These are phyloP conservation scores for Andricus grossulariae DNA, from an alignment of 1,140 invertebrate genomes.

Conservation along the genomic window DNA sequence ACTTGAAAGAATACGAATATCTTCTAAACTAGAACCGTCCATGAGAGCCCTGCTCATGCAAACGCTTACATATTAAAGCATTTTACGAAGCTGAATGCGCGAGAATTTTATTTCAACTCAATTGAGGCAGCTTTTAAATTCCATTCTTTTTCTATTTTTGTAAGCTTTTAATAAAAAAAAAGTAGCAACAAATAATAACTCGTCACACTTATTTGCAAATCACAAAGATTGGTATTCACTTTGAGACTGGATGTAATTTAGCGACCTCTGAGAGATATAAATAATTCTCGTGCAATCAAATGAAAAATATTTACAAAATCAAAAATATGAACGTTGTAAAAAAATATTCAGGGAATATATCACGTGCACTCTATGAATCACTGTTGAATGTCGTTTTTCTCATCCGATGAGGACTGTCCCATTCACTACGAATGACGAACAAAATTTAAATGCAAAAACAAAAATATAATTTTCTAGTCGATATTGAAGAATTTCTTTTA, in stretches of 20 bases:
- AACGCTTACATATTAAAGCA: no score
- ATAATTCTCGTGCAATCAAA: background rate
- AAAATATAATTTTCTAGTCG: background rate
- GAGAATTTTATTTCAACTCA: no score
- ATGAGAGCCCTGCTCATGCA: no score
- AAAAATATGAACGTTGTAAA: slow-evolving; percentile 8
- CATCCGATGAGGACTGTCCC: slow-evolving; percentile 4
- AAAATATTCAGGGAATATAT: background rate
- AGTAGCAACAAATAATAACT: no score
- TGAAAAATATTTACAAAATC: background rate
- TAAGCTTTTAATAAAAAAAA: no score
- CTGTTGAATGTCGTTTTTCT: background rate
- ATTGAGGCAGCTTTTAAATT: background rate
- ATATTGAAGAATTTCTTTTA: no score
- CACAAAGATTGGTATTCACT: no score
- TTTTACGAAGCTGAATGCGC: no score
- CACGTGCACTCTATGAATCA: slow-evolving; percentile 8
- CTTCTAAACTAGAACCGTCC: no score
- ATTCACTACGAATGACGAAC: background rate
- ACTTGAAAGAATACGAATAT: no score
- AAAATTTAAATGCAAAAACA: slow-evolving; percentile 30
- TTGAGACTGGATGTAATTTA: background rate
- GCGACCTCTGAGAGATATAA: background rate
- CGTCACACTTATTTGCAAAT: no score
- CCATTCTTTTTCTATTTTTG: background rate